Evolutionary conservation across 2,113 vertebrate genomes (phyloP).

Genomic region (Scatophagus argus): DNA sequence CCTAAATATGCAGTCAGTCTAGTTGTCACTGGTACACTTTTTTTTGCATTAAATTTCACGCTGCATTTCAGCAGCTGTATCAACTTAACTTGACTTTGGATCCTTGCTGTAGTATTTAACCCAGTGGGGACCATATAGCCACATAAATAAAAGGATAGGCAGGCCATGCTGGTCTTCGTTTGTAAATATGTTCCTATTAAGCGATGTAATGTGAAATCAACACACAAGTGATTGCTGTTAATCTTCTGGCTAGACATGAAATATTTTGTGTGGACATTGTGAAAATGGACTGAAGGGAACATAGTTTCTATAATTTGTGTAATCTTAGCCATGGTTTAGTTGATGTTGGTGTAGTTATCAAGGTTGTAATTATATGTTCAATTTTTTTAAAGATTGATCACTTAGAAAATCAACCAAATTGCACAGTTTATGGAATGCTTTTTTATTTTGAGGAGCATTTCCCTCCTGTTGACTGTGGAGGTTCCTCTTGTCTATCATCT

Average conservation of each 20-base stretch:
- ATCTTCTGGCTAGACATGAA: not conserved
- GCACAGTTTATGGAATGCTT: not conserved
- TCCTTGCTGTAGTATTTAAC: not conserved
- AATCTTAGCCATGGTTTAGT: not conserved
- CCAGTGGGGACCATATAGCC: not conserved
- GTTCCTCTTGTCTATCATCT: conserved; percentile 29
- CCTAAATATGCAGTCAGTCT: conserved; percentile 65
- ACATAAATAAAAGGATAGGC: not conserved
- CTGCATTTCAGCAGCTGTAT: not conserved
- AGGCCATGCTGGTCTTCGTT: not conserved
- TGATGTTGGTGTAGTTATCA: not conserved
- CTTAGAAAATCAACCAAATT: conserved; percentile 6
- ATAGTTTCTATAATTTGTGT: not conserved
- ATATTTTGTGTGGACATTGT: not conserved
- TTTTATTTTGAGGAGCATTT: not conserved
- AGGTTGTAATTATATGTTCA: not conserved
- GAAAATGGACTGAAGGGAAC: not conserved
- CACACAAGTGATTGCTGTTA: not conserved
- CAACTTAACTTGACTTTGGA: not conserved
- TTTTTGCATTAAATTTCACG: not conserved
- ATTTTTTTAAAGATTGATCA: not conserved
- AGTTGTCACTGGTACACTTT: conserved; percentile 28
- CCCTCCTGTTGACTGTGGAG: not conserved
- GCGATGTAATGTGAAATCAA: not conserved
- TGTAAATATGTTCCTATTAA: not conserved